Evolutionary conservation across 2,797 vertebrate genomes (phyloP), one percentile per base, ranked within the genome.

Genomic region (Lates japonicus): DNA sequence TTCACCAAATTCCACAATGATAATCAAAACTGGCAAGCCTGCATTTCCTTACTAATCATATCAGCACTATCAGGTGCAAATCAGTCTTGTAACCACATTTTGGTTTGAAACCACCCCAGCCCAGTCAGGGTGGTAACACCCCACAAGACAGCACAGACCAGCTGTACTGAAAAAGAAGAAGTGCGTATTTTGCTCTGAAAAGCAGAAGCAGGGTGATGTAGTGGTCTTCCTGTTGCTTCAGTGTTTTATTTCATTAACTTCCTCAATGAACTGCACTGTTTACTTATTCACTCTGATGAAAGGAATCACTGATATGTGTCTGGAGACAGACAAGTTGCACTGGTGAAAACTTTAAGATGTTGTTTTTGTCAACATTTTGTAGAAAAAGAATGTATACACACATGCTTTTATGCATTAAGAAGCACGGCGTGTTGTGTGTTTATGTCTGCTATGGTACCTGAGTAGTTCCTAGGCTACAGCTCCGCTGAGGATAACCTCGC

Each of bases 211-310:
- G 22, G 8, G 51, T 77, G 78, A 91, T 84, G 67, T 61, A 73
- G 81, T 70, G 66, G 59, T 66, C 88, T 94, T 95, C 95, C 94
- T 93, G 93, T 95, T 94, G 87, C 90, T 80, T 90, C 88, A 87
- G 58, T 22, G 49, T 80, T 87, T 89, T 67, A 85, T 86, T 91
- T 88, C 25, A 88, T 85, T 86, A 72, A 87, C 87, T 95, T 95
- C 94, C 94, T 94, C 52, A 33, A 74, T 37, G 71, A 39, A 77
- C 60, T 59, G 37, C 69, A 77, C 51, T 11, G 25, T 68, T 55
- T 42, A 29, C 4, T 25, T 69, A 66, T 74, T 48, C 1, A 33
- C 44, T 76, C 19, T 57, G 52, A 31, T 52, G 31, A 58, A 44
- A 44, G 41, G 35, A 41, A 78, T 74, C 31, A 49, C 42, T 54